phyloP scores from a whole-genome alignment of 2,113 vertebrate species.

The Motacilla tschutschensis region DNA sequence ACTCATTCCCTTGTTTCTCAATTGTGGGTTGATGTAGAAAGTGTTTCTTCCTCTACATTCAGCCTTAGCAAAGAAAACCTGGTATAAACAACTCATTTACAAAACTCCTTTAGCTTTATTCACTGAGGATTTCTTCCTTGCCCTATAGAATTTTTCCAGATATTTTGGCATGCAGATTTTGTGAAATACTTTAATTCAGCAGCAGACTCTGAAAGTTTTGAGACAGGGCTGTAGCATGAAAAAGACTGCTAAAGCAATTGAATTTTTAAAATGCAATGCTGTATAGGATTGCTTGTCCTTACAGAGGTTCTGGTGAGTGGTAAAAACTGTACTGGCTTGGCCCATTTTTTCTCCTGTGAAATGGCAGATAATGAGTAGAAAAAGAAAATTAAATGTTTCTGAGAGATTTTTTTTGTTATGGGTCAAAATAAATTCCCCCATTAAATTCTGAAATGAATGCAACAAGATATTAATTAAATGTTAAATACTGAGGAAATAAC shows the following conservation, averaged over 20 bases:
- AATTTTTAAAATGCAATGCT: background rate
- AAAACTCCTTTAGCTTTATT: background rate
- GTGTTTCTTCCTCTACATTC: background rate
- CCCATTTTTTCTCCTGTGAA: background rate
- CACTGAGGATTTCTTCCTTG: background rate
- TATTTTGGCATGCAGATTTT: background rate
- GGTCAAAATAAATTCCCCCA: background rate
- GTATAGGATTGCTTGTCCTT: background rate
- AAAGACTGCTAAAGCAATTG: background rate
- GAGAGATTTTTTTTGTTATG: background rate
- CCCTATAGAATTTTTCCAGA: background rate
- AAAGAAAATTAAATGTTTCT: background rate
- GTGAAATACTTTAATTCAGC: background rate
- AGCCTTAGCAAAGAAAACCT: background rate
- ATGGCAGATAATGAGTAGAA: background rate
- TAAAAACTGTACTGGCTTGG: background rate
- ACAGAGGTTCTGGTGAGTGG: background rate
- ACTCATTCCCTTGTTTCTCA: background rate
- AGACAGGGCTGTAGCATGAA: background rate
- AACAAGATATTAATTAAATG: background rate
- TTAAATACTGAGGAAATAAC: background rate
- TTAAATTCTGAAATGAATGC: background rate
- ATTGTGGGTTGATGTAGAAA: background rate
- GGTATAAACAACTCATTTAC: rapidly evolving
- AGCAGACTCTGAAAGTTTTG: background rate